Evolutionary conservation across 2,888 invertebrate species (phyloP).

Genomic region (Helleia helle): DNA sequence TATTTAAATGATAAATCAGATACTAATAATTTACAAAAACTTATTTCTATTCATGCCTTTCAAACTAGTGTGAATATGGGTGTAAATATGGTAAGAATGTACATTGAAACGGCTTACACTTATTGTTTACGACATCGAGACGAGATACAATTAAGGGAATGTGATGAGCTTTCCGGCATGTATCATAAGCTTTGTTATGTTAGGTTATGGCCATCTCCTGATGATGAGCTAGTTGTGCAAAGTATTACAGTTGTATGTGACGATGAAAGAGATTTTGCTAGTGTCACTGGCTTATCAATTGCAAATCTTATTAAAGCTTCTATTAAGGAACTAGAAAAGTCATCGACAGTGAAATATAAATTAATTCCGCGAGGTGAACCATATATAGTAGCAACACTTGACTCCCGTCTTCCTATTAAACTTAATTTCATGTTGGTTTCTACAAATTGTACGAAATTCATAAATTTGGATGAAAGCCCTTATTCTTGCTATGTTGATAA

Average conservation of each 20-base stretch:
- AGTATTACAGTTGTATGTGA: conserved; percentile 43
- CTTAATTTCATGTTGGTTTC: conserved; percentile 35
- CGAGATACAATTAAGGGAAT: conserved; percentile 29
- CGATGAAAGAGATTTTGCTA: conserved; percentile 36
- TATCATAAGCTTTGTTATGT: conserved; percentile 43
- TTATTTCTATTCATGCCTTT: conserved; percentile 40
- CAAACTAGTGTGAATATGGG: conserved; percentile 38
- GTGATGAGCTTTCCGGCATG: conserved; percentile 47
- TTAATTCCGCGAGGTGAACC: conserved; percentile 42
- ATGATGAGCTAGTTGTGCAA: conserved; percentile 40
- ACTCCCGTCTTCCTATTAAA: conserved; percentile 34
- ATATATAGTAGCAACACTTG: conserved; percentile 40
- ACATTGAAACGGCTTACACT: conserved; percentile 46
- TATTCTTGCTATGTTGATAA: conserved; percentile 33
- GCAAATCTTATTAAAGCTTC: conserved; percentile 33
- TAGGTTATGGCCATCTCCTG: conserved; percentile 45
- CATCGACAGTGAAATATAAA: conserved; percentile 32
- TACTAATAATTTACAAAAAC: conserved; percentile 44
- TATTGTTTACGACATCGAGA: conserved; percentile 38
- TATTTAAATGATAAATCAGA: conserved; percentile 33
- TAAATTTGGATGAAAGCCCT: conserved; percentile 24
- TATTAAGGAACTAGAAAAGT: conserved; percentile 34
- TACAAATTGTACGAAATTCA: conserved; percentile 43
- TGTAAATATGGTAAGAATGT: conserved; percentile 40
- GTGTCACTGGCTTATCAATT: conserved; percentile 39